Evolutionary conservation across 2,888 invertebrate genomes (phyloP).

Genomic region (Conops quadrifasciatus): DNA sequence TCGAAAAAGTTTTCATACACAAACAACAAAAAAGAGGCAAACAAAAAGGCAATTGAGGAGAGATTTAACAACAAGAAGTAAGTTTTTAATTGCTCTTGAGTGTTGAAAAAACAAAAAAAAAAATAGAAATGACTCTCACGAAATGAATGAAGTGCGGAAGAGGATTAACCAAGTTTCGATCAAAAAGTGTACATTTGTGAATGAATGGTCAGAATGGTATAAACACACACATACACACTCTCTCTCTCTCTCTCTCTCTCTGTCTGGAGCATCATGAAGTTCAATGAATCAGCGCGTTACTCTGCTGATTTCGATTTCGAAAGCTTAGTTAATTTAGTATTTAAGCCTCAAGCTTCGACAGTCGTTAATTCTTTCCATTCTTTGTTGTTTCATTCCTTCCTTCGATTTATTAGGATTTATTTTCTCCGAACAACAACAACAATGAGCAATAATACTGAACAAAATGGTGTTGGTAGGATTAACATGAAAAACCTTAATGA

Average conservation of each 20-base stretch:
- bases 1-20: background rate
- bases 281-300: too few relatives aligned
- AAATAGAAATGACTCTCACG: background rate
- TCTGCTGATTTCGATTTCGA: too few relatives aligned
- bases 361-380: too few relatives aligned
- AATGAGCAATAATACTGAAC: too few relatives aligned
- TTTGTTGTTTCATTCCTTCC: too few relatives aligned
- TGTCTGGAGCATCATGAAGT: too few relatives aligned
- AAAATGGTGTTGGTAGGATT: too few relatives aligned
- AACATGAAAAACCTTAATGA: background rate
- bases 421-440: too few relatives aligned
- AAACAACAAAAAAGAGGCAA: background rate
- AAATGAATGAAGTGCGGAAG: background rate
- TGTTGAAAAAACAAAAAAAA: constrained; percentile 9
- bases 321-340: too few relatives aligned
- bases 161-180: constrained; percentile 1
- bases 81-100: constrained; percentile 15
- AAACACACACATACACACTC: constrained; percentile 7
- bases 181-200: background rate
- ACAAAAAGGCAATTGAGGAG: background rate
- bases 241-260: background rate
- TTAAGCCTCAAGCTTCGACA: too few relatives aligned
- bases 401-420: too few relatives aligned
- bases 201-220: constrained; percentile 12
- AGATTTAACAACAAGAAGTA: too few relatives aligned